Conservation (phyloP, 2,888 invertebrate genomes). For the Nasonia oneida region DNA sequence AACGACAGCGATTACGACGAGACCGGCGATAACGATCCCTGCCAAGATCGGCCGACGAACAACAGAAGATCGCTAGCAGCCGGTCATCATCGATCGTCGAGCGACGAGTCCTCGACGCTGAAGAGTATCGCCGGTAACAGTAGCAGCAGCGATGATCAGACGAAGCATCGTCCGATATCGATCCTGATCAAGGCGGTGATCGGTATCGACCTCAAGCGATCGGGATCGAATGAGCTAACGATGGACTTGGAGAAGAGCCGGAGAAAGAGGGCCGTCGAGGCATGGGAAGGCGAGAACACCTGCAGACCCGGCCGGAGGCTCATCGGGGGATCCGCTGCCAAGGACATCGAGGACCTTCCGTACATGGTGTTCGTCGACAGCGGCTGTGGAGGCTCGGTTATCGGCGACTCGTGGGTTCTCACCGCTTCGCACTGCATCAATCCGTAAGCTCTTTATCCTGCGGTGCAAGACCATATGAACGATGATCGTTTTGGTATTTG, state of each 20-base stretch:
- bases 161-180: too few species aligned
- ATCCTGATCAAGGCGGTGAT: too few species aligned
- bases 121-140: background rate
- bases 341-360: slow-evolving; percentile 52
- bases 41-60: too few species aligned
- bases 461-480: background rate
- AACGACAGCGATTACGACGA: too few species aligned
- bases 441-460: slow-evolving; percentile 43
- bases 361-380: slow-evolving; percentile 62
- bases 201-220: background rate
- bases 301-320: slow-evolving; percentile 23
- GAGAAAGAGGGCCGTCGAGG: background rate
- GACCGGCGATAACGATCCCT: too few species aligned
- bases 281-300: background rate
- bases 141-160: too few species aligned
- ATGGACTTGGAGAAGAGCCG: background rate
- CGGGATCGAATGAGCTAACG: background rate
- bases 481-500: background rate
- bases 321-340: slow-evolving; percentile 41
- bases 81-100: background rate
- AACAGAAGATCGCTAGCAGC: too few species aligned
- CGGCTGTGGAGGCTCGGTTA: slow-evolving; percentile 62
- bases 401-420: slow-evolving; percentile 57
- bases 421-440: slow-evolving; percentile 61
- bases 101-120: background rate